Base-by-base conservation (phyloP, 2,113 vertebrate species). In the Antidorcas marsupialis region DNA sequence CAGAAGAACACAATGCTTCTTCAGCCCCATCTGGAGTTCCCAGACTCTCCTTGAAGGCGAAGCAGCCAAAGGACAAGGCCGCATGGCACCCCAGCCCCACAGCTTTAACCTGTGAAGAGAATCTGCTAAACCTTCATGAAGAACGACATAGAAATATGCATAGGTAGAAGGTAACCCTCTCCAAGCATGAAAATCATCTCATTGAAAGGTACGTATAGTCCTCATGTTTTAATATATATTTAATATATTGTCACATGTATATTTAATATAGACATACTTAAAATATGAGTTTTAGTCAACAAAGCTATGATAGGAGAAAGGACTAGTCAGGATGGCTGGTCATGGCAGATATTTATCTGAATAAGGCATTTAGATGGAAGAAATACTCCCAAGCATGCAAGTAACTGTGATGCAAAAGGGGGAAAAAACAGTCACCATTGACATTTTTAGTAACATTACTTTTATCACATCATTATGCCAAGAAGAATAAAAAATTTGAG, bases 121-220 rank as follows among this genome's bases (percentile, higher is more conserved):
- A 98, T n/a, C 98, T 98, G 67, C 91, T 98, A 86, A 98, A 97
- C 97, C 97, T 98, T 98, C 98, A 97, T 94, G 98, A 98, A 89
- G 98, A 99, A 90, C 98, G 94, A 98, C 98, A 98, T 89, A 98
- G 98, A 98, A 99, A 99, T 98, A 99, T 98, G 98, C 98, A 98
- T 98, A 98, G 98, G 97, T 99, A 99, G 98, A 99, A 98, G 98
- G 98, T 98, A 98, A 97, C 79, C 91, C 64, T 97, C 94, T 97
- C 95, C 95, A 95, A 98, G 97, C 98, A 98, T 96, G 43, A 98
- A 98, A 93, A 97, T 98, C 98, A 98, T 98, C 97, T 98, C 98
- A 98, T 97, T 95, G 98, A 89, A 98, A 99, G 99, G 99, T 99
- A 98, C 3, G 98, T 99, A 98, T n/a, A 95, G 15, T 94, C 74